phyloP scores from a whole-genome alignment of 2,113 vertebrate species.

The Heteronetta atricapilla region DNA sequence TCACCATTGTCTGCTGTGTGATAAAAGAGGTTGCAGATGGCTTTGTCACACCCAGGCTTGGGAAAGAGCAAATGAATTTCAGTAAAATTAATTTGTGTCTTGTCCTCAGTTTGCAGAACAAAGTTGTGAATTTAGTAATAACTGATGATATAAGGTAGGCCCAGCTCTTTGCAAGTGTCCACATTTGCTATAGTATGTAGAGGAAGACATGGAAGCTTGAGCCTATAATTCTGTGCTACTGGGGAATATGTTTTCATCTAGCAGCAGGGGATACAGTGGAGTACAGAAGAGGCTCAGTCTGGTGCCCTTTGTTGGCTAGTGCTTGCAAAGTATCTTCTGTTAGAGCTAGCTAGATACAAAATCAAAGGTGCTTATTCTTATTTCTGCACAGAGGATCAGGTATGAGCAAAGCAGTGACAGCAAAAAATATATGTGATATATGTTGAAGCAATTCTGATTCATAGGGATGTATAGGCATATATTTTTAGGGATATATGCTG shows the following conservation, averaged over 20 bases:
- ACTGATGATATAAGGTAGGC: background rate
- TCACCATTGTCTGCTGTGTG: constrained; percentile 8
- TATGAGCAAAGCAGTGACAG: background rate
- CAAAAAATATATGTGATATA: fast-evolving
- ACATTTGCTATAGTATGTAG: background rate
- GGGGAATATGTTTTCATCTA: background rate
- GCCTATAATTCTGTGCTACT: background rate
- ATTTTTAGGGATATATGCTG: background rate
- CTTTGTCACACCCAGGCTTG: constrained; percentile 1
- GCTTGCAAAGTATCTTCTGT: background rate
- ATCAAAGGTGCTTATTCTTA: background rate
- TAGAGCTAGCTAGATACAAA: background rate
- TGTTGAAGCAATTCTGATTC: background rate
- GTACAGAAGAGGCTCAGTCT: background rate
- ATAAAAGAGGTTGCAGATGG: constrained; percentile 37
- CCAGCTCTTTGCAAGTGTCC: background rate
- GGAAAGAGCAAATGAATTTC: background rate
- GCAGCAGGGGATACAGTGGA: background rate
- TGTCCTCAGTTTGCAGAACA: background rate
- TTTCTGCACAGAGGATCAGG: background rate
- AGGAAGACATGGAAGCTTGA: background rate
- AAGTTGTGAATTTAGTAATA: background rate
- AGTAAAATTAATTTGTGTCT: background rate
- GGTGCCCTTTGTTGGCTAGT: background rate
- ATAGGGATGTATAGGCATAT: background rate